Evolutionary conservation across 2,888 invertebrate species (phyloP).

Genomic region (Ariolimax columbianus): DNA sequence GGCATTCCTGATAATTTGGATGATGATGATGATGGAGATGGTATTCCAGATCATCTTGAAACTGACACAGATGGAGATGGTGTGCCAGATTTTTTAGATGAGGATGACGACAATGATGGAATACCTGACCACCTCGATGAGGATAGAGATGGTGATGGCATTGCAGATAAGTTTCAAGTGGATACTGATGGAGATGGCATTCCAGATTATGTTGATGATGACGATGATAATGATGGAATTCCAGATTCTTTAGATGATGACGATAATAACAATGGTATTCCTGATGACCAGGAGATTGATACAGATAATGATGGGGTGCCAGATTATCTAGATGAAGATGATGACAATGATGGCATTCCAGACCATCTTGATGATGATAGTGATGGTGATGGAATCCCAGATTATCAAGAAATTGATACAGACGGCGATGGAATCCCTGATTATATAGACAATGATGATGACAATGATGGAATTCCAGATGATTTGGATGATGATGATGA

Average conservation of each 20-base stretch:
- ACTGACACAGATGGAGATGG: conserved; percentile 68
- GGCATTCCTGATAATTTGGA: conserved; percentile 65
- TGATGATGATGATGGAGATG: conserved; percentile 70
- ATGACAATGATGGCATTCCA: conserved; percentile 73
- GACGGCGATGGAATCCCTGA: conserved; percentile 77
- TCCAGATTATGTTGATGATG: conserved; percentile 66
- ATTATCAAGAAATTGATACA: conserved; percentile 46
- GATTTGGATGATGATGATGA: conserved; percentile 63
- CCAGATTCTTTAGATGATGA: conserved; percentile 66
- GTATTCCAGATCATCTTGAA: conserved; percentile 68
- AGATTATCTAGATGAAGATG: conserved; percentile 69
- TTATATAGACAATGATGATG: conserved; percentile 65
- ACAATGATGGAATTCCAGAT: conserved; percentile 72
- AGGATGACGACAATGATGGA: conserved; percentile 71
- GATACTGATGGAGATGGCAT: conserved; percentile 71
- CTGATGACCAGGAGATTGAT: conserved; percentile 65
- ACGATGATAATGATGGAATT: conserved; percentile 73
- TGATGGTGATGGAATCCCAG: conserved; percentile 72
- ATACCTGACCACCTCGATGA: conserved; percentile 69
- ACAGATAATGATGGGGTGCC: conserved; percentile 76
- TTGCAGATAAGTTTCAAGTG: conserved; percentile 65
- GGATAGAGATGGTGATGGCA: conserved; percentile 69
- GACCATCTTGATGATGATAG: conserved; percentile 68
- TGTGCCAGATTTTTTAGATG: conserved; percentile 66
- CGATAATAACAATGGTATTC: conserved; percentile 65